Evolutionary conservation across 2,888 invertebrate species (phyloP).

Genomic region (Octodonta nipae): DNA sequence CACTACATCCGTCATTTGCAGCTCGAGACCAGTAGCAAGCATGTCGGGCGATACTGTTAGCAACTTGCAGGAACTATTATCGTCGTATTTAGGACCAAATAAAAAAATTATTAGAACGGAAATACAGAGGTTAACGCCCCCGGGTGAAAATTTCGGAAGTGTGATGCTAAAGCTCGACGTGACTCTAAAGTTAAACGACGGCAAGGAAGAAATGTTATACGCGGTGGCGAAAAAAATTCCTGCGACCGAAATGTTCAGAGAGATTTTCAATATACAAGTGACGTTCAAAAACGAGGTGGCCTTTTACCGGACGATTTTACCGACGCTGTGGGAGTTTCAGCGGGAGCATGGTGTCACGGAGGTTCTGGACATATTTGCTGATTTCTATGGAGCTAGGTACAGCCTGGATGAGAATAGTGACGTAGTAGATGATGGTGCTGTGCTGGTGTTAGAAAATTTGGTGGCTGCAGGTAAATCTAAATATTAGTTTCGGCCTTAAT

Average conservation of each 20-base stretch:
- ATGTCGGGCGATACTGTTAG: no score
- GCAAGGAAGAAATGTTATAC: constrained; percentile 6
- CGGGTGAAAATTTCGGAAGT: constrained; percentile 11
- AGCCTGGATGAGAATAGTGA: constrained; percentile 9
- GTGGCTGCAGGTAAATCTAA: constrained; percentile 17
- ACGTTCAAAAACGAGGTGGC: constrained; percentile 40
- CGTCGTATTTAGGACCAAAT: no score
- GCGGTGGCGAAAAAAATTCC: constrained; percentile 13
- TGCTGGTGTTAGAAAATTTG: constrained; percentile 39
- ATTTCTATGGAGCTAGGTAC: constrained; percentile 32
- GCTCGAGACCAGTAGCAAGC: no score
- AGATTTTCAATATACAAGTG: constrained; percentile 36
- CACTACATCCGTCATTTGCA: no score
- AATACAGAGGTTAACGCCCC: no score
- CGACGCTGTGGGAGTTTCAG: constrained; percentile 31
- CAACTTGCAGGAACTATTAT: no score
- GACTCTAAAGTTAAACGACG: constrained; percentile 2
- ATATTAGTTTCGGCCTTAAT: no score
- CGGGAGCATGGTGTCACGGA: constrained; percentile 29
- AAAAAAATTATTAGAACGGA: no score
- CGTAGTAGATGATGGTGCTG: constrained; percentile 38
- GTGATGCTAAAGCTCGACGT: constrained; percentile 11
- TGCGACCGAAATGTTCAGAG: constrained; percentile 16
- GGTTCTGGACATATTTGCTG: constrained; percentile 32
- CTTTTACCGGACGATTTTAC: constrained; percentile 36